A percentile compares a stretch with the other conserved stretches of the same genome.
phyloP scores from a whole-genome alignment of 1,140 invertebrate species.

The Eueides isabella region DNA sequence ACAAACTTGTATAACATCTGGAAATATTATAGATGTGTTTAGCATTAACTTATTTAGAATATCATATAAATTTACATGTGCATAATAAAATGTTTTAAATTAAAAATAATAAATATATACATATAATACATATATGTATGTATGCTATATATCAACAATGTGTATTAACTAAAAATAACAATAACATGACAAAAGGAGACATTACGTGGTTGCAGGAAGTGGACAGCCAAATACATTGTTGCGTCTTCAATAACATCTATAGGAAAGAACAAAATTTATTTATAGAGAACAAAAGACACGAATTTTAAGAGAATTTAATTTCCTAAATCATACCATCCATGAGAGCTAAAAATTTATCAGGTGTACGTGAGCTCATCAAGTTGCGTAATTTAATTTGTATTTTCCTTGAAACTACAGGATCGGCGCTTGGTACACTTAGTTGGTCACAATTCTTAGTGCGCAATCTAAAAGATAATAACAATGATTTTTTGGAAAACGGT shows the following conservation, averaged over 20 bases:
- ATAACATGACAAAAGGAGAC: background rate
- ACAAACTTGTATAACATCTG: conserved; percentile 69
- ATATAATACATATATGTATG: too few relatives aligned
- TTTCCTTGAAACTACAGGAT: conserved; percentile 66
- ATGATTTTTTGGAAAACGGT: conserved; percentile 14
- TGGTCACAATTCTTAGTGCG: conserved; percentile 62
- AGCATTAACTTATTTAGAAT: conserved; percentile 15
- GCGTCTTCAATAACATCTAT: conserved; percentile 67
- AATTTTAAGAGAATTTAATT: background rate
- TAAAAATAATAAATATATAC: too few relatives aligned
- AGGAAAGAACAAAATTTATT: conserved; percentile 26
- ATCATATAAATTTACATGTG: background rate
- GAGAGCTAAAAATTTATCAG: conserved; percentile 49
- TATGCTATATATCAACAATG: too few relatives aligned
- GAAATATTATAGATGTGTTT: conserved; percentile 27
- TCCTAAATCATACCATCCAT: conserved; percentile 51
- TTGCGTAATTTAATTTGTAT: conserved; percentile 66
- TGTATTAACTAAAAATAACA: background rate
- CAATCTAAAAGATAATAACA: conserved; percentile 40
- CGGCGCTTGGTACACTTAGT: conserved; percentile 49
- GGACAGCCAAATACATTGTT: conserved; percentile 62
- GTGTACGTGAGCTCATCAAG: conserved; percentile 52
- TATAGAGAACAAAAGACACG: background rate
- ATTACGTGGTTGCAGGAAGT: conserved; percentile 66
- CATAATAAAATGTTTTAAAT: too few relatives aligned